Percentiles rank a stretch among this genome's conserved stretches.
phyloP scores from a whole-genome alignment of 2,113 vertebrate genomes.

The Takifugu flavidus region DNA sequence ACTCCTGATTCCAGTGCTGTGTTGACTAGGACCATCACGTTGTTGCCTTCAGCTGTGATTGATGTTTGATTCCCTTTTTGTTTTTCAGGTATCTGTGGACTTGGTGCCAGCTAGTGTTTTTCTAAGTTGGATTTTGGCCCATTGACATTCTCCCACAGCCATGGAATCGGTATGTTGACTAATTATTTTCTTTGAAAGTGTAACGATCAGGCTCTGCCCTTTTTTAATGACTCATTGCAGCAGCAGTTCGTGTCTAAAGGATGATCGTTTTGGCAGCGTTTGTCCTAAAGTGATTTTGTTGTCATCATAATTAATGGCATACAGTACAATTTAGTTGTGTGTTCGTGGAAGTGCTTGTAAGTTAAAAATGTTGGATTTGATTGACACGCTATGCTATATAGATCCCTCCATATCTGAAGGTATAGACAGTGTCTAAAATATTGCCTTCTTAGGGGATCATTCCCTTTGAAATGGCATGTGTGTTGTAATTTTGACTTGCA shows the following conservation, averaged over 20 bases:
- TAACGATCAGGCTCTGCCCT: neutral
- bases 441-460: too few relatives aligned
- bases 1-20: too few relatives aligned
- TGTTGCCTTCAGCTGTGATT: conserved; percentile 25
- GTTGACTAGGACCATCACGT: too few relatives aligned
- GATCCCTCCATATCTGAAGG: too few relatives aligned
- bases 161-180: conserved; percentile 94
- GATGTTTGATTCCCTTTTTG: conserved; percentile 53
- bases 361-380: too few relatives aligned
- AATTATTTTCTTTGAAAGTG: neutral
- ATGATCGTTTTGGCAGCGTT: neutral
- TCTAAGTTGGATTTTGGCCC: conserved; percentile 80
- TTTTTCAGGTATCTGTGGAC: conserved; percentile 78
- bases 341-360: neutral
- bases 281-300: conserved; percentile 1
- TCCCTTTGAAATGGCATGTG: too few relatives aligned
- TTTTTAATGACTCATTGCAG: neutral
- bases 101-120: conserved; percentile 65
- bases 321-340: neutral
- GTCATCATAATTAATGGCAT: neutral
- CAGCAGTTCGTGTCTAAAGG: neutral
- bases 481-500: too few relatives aligned
- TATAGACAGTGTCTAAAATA: too few relatives aligned
- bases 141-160: conserved; percentile 77
- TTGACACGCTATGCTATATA: too few relatives aligned